phyloP scores from a whole-genome alignment of 2,888 invertebrate species.

The Trilocha varians region DNA sequence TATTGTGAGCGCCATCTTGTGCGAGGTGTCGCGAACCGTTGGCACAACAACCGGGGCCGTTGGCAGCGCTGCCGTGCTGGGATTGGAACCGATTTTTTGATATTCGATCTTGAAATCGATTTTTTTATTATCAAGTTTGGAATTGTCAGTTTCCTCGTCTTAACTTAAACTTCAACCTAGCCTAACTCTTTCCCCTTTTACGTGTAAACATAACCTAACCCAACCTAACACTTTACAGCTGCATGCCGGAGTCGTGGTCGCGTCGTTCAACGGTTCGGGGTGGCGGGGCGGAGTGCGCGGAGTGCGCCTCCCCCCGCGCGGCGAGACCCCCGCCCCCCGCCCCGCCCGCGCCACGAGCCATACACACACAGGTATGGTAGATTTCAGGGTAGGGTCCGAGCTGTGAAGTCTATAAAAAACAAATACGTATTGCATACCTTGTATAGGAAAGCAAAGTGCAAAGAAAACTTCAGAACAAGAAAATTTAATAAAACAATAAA shows the following conservation, averaged over 20 bases:
- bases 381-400: too few relatives aligned
- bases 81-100: constrained; percentile 83
- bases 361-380: constrained; percentile 15
- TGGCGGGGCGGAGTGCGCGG: constrained; percentile 38
- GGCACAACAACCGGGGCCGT: constrained; percentile 59
- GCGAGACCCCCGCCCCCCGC: constrained; percentile 40
- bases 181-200: too few relatives aligned
- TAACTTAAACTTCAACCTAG: too few relatives aligned
- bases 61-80: constrained; percentile 89
- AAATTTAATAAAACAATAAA: too few relatives aligned
- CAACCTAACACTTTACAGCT: constrained; percentile 37
- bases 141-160: too few relatives aligned
- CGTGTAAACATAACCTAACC: too few relatives aligned
- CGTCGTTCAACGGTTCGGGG: constrained; percentile 44
- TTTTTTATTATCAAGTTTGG: too few relatives aligned
- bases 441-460: too few relatives aligned
- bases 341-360: constrained; percentile 30
- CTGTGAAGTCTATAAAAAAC: too few relatives aligned
- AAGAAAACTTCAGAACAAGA: too few relatives aligned
- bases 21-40: constrained; percentile 87
- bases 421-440: too few relatives aligned
- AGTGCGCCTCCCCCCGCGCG: constrained; percentile 50
- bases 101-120: neutral
- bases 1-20: constrained; percentile 80
- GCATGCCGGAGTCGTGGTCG: constrained; percentile 65